Evolutionary conservation across 1,140 invertebrate genomes (phyloP), one percentile per base, ranked within the genome.

Genomic region (Drosophila ficusphila): DNA sequence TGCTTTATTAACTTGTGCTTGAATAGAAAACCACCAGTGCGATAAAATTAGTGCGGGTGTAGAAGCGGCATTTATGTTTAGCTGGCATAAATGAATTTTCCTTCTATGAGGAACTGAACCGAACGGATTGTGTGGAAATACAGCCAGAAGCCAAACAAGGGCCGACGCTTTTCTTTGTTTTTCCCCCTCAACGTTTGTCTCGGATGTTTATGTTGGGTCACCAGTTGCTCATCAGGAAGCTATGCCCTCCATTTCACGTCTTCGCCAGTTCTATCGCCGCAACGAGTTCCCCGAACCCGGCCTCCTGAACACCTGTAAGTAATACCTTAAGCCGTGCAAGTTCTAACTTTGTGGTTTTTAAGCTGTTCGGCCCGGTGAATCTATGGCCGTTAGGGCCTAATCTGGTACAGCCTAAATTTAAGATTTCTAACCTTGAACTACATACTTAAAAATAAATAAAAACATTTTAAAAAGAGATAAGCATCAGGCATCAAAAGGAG

Each of bases 201-300:
- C 60, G 56, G 60, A 64, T 64, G 60, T 47, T 64, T 21, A 46
- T 47, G 60, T 23, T 64, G 4, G 39, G 9, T 46, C 64, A 68
- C 64, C 64, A 68, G 64, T 68, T 68, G 61, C 62, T 67, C 36
- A 3, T 19, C 9, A 33, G 21, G 36, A 52, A 67, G 62, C 29
- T n/a, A 67, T 52, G 64, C 64, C 61, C 36, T 67, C 61, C 36
- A 31, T 65, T 41, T 67, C 44, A 31, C 44, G 44, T 12, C 16
- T 68, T 19, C 29, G 64, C 4, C 21, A 21, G 7, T 52, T 29
- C 0, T 68, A 52, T 14, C 46, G 64, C 19, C 64, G 64, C 36
- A 42, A 11, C 36, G 61, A 68, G 27, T 42, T 39, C 19, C 34
- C 61, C 46, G 64, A 47, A 5, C 21, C 64, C 9, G 64, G 64